A percentile compares a stretch with the other conserved stretches of the same genome.
Evolutionary conservation across 2,797 vertebrate genomes (phyloP).

Genomic region (Simalia tracyae): DNA sequence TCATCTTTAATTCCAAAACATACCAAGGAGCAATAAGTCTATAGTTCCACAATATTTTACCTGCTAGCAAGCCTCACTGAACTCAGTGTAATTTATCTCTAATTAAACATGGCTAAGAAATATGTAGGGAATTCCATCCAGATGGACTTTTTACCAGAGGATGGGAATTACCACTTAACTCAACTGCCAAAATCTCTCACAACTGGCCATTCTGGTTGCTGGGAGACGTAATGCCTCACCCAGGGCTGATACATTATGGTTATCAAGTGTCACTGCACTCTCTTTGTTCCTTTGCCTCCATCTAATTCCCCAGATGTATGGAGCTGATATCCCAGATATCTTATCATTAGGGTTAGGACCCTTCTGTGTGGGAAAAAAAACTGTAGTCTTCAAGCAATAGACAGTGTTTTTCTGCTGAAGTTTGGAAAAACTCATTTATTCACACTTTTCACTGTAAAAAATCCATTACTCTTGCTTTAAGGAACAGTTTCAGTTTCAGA

Average conservation of each 20-base stretch:
- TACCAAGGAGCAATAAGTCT: background rate
- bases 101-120: background rate
- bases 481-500: background rate
- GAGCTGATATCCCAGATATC: background rate
- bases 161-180: background rate
- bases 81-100: background rate
- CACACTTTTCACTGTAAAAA: background rate
- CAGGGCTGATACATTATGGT: background rate
- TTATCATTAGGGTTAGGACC: background rate
- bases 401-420: background rate
- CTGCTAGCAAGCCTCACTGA: background rate
- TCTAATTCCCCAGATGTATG: background rate
- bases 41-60: background rate
- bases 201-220: background rate
- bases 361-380: background rate
- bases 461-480: background rate
- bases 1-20: background rate
- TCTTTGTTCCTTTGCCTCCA: background rate
- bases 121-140: background rate
- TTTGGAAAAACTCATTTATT: background rate
- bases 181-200: background rate
- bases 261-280: background rate
- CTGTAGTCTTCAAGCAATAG: background rate
- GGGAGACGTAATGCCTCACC: background rate
- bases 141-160: background rate